These are phyloP conservation scores for Melanotaenia pygmaea DNA, from an alignment of 2,797 vertebrate genomes.

Conservation along the genomic window DNA sequence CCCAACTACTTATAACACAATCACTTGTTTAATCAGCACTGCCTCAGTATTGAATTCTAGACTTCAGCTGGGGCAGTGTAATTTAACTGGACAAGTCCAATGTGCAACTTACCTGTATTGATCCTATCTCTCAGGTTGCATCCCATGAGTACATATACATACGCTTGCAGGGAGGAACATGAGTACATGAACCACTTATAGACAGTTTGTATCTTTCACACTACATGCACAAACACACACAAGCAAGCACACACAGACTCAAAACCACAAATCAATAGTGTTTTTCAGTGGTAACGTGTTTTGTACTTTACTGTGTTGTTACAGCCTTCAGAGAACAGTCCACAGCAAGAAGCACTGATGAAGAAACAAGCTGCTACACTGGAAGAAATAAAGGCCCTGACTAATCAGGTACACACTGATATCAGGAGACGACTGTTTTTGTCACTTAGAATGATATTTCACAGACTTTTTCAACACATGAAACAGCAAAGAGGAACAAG, in stretches of 20 bases:
- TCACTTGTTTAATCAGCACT: slow-evolving; percentile 59
- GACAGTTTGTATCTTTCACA: slow-evolving; percentile 47
- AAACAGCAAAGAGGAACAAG: not conserved
- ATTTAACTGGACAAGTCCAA: slow-evolving; percentile 54
- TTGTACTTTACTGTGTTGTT: slow-evolving; percentile 44
- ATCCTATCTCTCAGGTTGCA: slow-evolving; percentile 71
- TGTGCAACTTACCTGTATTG: slow-evolving; percentile 67
- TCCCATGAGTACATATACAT: slow-evolving; percentile 58
- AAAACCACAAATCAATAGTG: slow-evolving; percentile 46
- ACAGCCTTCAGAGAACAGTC: slow-evolving; percentile 84
- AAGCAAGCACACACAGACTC: slow-evolving; percentile 6
- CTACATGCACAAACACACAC: slow-evolving; percentile 17
- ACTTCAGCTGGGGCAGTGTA: slow-evolving; percentile 29
- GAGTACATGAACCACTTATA: slow-evolving; percentile 51
- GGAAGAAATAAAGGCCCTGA: slow-evolving; percentile 86
- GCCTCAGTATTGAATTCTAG: slow-evolving; percentile 37
- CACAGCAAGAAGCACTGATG: slow-evolving; percentile 87
- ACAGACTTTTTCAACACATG: not conserved
- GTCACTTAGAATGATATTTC: not conserved
- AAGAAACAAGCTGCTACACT: slow-evolving; percentile 89
- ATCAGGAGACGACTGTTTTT: slow-evolving; percentile 8
- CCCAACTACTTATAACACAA: slow-evolving; percentile 41
- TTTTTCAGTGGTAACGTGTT: slow-evolving; percentile 36
- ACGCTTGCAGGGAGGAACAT: slow-evolving; percentile 50
- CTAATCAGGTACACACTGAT: slow-evolving; percentile 83